Percentiles rank a stretch among this genome's conserved stretches.
Conservation (phyloP, 1,140 invertebrate genomes). For the Drosophila santomea region DNA sequence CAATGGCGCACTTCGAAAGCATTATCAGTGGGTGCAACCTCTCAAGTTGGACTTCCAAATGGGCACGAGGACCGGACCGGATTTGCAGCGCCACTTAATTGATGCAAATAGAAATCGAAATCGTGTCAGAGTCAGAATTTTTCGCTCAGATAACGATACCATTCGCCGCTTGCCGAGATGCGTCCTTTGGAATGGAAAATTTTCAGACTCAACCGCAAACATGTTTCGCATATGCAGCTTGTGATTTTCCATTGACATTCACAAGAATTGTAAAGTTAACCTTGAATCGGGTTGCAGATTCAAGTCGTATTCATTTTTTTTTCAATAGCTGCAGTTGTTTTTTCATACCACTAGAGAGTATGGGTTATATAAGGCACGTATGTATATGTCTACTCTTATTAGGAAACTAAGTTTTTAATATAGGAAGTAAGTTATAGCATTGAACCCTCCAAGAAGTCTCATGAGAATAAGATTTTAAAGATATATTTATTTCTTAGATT, state of each 20-base stretch:
- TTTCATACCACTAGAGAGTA: not conserved
- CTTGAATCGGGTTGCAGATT: constrained; percentile 30
- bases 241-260: constrained; percentile 65
- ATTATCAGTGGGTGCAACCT: constrained; percentile 31
- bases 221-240: constrained; percentile 36
- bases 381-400: no score
- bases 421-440: no score
- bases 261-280: constrained; percentile 69
- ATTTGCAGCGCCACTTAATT: constrained; percentile 35
- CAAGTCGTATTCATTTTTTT: not conserved
- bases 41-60: constrained; percentile 38
- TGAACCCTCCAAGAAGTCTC: no score
- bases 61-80: constrained; percentile 51
- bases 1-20: not conserved
- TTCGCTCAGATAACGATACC: constrained; percentile 48
- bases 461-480: no score
- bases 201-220: constrained; percentile 47
- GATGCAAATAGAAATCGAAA: constrained; percentile 55
- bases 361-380: no score
- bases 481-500: no score
- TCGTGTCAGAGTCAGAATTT: constrained; percentile 64
- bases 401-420: no score
- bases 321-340: not conserved
- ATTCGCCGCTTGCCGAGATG: constrained; percentile 25
- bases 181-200: constrained; percentile 68